Conservation (phyloP, 2,888 invertebrate species). For the Drosophila merina region DNA sequence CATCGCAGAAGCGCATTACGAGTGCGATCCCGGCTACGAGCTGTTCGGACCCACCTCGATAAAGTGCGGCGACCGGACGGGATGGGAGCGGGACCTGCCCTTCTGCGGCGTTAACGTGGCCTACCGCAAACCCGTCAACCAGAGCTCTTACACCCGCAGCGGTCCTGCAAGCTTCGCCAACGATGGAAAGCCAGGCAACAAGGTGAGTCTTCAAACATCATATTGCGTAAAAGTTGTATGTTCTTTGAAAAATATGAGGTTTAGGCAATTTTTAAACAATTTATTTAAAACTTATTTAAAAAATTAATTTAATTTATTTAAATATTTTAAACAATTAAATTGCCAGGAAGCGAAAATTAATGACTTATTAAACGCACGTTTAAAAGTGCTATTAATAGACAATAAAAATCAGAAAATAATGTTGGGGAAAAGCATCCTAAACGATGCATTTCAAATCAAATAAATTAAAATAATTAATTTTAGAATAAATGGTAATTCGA, state of each 20-base stretch:
- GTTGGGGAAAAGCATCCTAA: too few species aligned
- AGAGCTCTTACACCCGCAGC: conserved; percentile 94
- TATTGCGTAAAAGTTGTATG: too few species aligned
- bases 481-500: too few species aligned
- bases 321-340: too few species aligned
- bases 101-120: conserved; percentile 96
- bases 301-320: too few species aligned
- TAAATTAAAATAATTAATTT: too few species aligned
- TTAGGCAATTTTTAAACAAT: neutral
- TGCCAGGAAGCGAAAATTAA: too few species aligned
- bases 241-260: neutral
- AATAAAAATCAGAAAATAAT: too few species aligned
- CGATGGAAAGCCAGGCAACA: conserved; percentile 91
- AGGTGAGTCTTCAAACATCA: conserved; percentile 57
- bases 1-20: conserved; percentile 89
- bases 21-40: conserved; percentile 95
- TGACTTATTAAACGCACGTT: too few species aligned
- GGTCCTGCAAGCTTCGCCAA: conserved; percentile 93
- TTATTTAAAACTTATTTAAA: too few species aligned
- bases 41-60: conserved; percentile 91
- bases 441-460: too few species aligned
- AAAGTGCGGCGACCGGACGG: conserved; percentile 89
- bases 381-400: too few species aligned
- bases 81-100: conserved; percentile 92
- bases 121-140: conserved; percentile 93